Percentiles rank a stretch among this genome's conserved stretches.
Evolutionary conservation across 1,140 invertebrate genomes (phyloP).

Genomic region (Atta cephalotes): DNA sequence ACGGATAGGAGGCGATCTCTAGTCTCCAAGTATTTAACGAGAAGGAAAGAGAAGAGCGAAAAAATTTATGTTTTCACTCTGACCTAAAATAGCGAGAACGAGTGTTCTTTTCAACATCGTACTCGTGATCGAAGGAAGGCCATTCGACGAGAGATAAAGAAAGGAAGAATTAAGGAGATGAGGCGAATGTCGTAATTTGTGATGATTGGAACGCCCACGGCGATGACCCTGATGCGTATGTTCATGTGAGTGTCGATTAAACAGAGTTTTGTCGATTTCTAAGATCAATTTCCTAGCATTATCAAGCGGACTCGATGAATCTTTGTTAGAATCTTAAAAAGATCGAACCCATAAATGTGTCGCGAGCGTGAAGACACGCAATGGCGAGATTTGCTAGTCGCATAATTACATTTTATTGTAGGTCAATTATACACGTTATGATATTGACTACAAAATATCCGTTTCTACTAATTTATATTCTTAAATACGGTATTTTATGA

Average conservation of each 20-base stretch:
- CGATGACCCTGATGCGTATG: constrained; percentile 59
- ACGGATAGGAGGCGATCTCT: constrained; percentile 27
- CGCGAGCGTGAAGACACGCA: background rate
- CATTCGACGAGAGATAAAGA: constrained; percentile 33
- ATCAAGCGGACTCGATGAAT: constrained; percentile 11
- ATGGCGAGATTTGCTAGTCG: constrained; percentile 6
- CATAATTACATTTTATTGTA: constrained; percentile 52
- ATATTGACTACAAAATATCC: background rate
- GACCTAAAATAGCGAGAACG: constrained; percentile 46
- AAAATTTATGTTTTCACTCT: constrained; percentile 63
- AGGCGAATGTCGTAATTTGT: constrained; percentile 66
- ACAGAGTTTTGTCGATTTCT: constrained; percentile 45
- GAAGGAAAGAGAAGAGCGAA: constrained; percentile 26
- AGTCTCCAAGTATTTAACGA: constrained; percentile 12
- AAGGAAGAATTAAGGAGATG: constrained; percentile 46
- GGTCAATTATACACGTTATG: background rate
- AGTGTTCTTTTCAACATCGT: background rate
- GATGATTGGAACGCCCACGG: constrained; percentile 66
- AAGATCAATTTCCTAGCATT: constrained; percentile 33
- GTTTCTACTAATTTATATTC: constrained; percentile 44
- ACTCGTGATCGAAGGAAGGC: background rate
- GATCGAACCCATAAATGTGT: constrained; percentile 8
- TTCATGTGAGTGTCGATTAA: constrained; percentile 61
- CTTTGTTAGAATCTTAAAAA: background rate
- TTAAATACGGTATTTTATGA: constrained; percentile 6